These are phyloP conservation scores for Monochamus saltuarius DNA, from an alignment of 1,140 invertebrate species.

Conservation along the genomic window DNA sequence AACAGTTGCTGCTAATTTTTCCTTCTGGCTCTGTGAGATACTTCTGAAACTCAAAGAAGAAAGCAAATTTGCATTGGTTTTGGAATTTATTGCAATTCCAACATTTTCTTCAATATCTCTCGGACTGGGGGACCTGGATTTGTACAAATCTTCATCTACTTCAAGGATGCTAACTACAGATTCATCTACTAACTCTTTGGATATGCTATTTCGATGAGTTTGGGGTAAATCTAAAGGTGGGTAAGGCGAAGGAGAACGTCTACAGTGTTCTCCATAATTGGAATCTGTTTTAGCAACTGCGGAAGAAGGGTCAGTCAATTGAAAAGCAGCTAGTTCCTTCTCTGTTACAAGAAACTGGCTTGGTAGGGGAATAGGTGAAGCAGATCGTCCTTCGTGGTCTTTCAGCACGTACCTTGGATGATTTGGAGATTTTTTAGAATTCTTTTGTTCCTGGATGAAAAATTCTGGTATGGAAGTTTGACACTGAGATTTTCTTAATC, in stretches of 20 bases:
- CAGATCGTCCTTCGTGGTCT: conserved; percentile 12
- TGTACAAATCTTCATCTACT: conserved; percentile 36
- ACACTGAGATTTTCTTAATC: conserved; percentile 17
- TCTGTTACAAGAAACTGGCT: conserved; percentile 28
- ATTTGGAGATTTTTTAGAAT: conserved; percentile 4
- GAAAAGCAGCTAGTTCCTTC: conserved; percentile 14
- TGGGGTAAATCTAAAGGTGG: conserved; percentile 35
- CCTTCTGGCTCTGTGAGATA: neutral
- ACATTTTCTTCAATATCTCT: neutral
- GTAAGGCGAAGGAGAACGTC: conserved; percentile 38
- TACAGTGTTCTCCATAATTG: conserved; percentile 11
- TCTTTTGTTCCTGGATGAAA: conserved; percentile 25
- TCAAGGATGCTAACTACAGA: conserved; percentile 26
- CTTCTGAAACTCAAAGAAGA: neutral
- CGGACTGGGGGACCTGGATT: conserved; percentile 18
- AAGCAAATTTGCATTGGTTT: neutral
- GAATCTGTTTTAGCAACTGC: conserved; percentile 26
- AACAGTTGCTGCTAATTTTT: neutral
- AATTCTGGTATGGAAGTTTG: conserved; percentile 32
- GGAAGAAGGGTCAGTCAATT: conserved; percentile 22
- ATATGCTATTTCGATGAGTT: conserved; percentile 39
- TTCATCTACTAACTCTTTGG: conserved; percentile 38
- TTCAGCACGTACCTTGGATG: conserved; percentile 21
- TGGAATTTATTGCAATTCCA: too few relatives aligned
- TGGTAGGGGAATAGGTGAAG: conserved; percentile 24